Conservation (phyloP, 2,113 vertebrate species). For the Sardina pilchardus region DNA sequence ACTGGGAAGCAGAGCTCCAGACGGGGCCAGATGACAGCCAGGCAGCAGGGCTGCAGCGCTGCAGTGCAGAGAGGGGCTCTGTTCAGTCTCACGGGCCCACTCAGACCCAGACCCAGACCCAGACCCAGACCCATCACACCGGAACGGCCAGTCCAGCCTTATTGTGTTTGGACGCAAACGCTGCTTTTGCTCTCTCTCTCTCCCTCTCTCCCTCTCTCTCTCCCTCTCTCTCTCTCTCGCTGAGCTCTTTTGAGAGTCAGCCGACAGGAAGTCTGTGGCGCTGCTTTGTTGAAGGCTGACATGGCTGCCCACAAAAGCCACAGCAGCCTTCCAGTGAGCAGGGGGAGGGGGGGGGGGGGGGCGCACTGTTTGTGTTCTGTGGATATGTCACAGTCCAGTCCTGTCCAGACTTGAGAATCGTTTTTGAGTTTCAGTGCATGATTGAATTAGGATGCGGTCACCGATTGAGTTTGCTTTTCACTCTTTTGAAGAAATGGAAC, state of each 20-base stretch:
- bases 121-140: slow-evolving; percentile 36
- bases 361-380: neutral
- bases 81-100: neutral
- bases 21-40: neutral
- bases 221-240: neutral
- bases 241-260: slow-evolving; percentile 43
- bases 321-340: neutral
- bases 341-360: too few relatives aligned
- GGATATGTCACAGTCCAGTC: neutral
- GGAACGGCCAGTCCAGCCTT: slow-evolving; percentile 37
- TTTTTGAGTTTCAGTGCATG: neutral
- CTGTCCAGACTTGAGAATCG: neutral
- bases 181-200: slow-evolving; percentile 25
- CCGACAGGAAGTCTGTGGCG: slow-evolving; percentile 51
- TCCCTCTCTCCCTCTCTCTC: neutral
- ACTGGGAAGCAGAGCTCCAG: neutral
- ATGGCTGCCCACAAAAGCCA: slow-evolving; percentile 40
- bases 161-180: slow-evolving; percentile 49
- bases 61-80: neutral
- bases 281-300: slow-evolving; percentile 50
- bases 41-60: neutral
- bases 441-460: neutral
- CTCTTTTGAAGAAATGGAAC: neutral
- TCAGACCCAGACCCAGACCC: slow-evolving; percentile 27
- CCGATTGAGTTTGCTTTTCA: neutral